A percentile compares a stretch with the other conserved stretches of the same genome.
Conservation (phyloP, 1,140 invertebrate genomes). For the Orchestia grillus region DNA sequence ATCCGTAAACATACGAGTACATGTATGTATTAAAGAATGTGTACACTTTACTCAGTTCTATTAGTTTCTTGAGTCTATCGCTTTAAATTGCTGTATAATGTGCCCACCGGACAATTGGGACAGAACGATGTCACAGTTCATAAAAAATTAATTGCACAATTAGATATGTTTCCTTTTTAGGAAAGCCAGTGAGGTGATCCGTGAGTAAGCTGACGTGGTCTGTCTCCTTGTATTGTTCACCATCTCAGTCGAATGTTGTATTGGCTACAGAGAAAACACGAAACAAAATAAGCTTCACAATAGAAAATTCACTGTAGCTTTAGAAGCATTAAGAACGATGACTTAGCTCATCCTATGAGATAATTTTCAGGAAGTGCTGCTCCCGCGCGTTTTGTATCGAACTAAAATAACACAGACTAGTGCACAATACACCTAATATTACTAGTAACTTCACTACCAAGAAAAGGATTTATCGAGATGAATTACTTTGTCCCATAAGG, state of each 20-base stretch:
- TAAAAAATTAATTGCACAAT: too few species aligned
- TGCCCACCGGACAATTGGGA: too few species aligned
- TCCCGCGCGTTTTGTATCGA: background rate
- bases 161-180: too few species aligned
- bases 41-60: too few species aligned
- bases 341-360: background rate
- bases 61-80: too few species aligned
- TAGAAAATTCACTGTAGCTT: background rate
- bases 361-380: background rate
- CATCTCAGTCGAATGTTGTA: background rate
- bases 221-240: background rate
- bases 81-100: too few species aligned
- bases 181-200: too few species aligned
- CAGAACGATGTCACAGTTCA: too few species aligned
- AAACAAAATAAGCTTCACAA: background rate
- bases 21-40: too few species aligned
- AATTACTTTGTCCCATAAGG: background rate
- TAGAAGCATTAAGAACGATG: background rate
- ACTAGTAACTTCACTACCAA: background rate
- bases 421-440: background rate
- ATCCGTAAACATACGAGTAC: too few species aligned
- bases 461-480: background rate
- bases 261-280: background rate
- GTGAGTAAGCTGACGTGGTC: background rate
- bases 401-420: background rate